A percentile compares a stretch with the other conserved stretches of the same genome.
These are phyloP conservation scores for Tragelaphus eurycerus DNA, from an alignment of 2,797 vertebrate genomes.

Conservation along the genomic window DNA sequence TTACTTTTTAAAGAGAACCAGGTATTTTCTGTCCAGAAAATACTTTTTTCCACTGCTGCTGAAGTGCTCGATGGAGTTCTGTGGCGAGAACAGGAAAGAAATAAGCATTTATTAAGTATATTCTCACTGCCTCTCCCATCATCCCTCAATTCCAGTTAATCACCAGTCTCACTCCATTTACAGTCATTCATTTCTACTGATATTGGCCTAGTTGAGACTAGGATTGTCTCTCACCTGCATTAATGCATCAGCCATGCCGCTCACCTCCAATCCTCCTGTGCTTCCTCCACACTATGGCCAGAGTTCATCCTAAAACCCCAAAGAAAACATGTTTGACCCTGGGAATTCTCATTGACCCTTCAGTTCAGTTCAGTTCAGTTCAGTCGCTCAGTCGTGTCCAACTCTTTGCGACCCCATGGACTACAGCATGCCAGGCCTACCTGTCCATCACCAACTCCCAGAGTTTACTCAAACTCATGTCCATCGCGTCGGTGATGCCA, in stretches of 20 bases:
- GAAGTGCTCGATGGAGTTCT: background rate
- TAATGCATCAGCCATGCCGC: too few species aligned
- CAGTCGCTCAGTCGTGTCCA: accelerated
- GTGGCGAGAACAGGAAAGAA: background rate
- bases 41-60: background rate
- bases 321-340: background rate
- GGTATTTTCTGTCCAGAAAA: background rate
- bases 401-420: background rate
- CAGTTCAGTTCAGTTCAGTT: background rate
- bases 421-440: background rate
- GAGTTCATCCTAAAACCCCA: background rate
- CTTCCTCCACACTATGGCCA: background rate
- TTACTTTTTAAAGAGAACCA: background rate
- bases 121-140: background rate
- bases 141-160: background rate
- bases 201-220: background rate
- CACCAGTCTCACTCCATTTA: background rate
- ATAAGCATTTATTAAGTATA: background rate
- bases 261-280: background rate
- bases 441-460: background rate
- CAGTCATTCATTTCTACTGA: background rate
- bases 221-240: background rate
- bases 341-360: background rate
- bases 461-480: background rate
- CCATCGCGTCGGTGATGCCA: background rate